Conservation (phyloP, 1,140 invertebrate species). For the Zophobas atratus region DNA sequence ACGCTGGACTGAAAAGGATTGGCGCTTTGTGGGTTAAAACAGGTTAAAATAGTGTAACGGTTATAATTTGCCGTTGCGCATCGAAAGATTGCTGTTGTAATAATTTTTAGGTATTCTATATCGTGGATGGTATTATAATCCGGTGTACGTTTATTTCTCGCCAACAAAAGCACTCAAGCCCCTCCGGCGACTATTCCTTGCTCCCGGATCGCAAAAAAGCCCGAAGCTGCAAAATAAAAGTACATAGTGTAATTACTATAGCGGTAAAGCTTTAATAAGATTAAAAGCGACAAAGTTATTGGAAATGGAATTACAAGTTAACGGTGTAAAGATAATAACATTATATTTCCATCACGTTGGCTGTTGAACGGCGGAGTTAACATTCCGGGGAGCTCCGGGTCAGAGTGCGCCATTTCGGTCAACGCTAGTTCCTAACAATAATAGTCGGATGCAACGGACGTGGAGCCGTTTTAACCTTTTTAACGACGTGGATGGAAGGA, state of each 20-base stretch:
- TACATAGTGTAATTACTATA: conserved; percentile 18
- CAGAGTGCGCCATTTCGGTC: conserved; percentile 42
- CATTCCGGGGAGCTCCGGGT: conserved; percentile 41
- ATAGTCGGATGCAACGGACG: conserved; percentile 43
- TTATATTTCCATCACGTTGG: conserved; percentile 49
- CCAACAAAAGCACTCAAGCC: too few relatives aligned
- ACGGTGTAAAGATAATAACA: conserved; percentile 48
- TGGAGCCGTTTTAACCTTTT: conserved; percentile 43
- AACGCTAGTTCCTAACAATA: conserved; percentile 45
- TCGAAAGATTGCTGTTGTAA: too few relatives aligned
- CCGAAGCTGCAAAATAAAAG: conserved; percentile 4
- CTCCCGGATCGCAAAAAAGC: too few relatives aligned
- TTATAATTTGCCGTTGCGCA: too few relatives aligned
- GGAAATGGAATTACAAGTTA: conserved; percentile 49
- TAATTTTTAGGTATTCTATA: too few relatives aligned
- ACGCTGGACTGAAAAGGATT: too few relatives aligned
- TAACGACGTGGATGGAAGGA: conserved; percentile 40
- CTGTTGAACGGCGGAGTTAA: conserved; percentile 35
- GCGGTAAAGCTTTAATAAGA: conserved; percentile 35
- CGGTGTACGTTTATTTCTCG: too few relatives aligned
- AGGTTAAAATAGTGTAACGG: too few relatives aligned
- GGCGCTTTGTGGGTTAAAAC: too few relatives aligned
- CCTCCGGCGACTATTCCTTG: too few relatives aligned
- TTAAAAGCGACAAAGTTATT: conserved; percentile 49
- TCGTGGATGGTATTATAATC: too few relatives aligned